These are phyloP conservation scores for Ectropis crepuscularia DNA, from an alignment of 2,888 invertebrate genomes.

Conservation along the genomic window DNA sequence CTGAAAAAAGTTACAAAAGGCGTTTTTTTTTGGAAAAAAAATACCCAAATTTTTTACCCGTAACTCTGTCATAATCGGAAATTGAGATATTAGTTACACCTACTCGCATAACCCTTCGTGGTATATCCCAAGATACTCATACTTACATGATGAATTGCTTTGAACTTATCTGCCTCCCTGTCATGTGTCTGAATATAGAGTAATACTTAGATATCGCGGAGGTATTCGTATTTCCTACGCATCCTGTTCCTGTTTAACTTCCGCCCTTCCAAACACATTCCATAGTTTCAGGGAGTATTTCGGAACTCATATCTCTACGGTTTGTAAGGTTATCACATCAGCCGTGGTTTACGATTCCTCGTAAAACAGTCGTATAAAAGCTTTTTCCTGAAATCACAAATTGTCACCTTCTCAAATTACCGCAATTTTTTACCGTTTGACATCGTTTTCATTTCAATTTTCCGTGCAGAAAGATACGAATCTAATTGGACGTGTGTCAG, in stretches of 20 bases:
- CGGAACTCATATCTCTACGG: slow-evolving; percentile 17
- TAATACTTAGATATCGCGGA: slow-evolving; percentile 26
- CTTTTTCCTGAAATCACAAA: slow-evolving; percentile 28
- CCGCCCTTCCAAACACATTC: slow-evolving; percentile 21
- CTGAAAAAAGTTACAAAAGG: neutral
- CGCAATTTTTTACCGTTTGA: slow-evolving; percentile 36
- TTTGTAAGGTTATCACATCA: slow-evolving; percentile 17
- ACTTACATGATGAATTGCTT: slow-evolving; percentile 16
- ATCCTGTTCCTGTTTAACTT: slow-evolving; percentile 33
- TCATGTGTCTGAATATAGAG: slow-evolving; percentile 18
- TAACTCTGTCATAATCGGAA: slow-evolving; percentile 1
- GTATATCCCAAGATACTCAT: slow-evolving; percentile 10
- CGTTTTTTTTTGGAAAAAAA: too few species aligned
- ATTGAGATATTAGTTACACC: slow-evolving; percentile 3
- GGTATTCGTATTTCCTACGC: slow-evolving; percentile 25
- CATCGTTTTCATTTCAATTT: slow-evolving; percentile 46
- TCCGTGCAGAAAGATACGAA: slow-evolving; percentile 46
- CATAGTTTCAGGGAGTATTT: slow-evolving; percentile 24
- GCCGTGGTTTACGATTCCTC: slow-evolving; percentile 24
- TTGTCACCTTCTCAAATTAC: slow-evolving; percentile 35
- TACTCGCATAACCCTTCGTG: neutral
- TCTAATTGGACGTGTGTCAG: slow-evolving; percentile 59
- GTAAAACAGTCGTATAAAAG: slow-evolving; percentile 30
- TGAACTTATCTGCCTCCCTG: slow-evolving; percentile 24
- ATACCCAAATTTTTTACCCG: neutral